These are phyloP conservation scores for Lithophane leautieri DNA, from an alignment of 2,888 invertebrate species.

Conservation along the genomic window DNA sequence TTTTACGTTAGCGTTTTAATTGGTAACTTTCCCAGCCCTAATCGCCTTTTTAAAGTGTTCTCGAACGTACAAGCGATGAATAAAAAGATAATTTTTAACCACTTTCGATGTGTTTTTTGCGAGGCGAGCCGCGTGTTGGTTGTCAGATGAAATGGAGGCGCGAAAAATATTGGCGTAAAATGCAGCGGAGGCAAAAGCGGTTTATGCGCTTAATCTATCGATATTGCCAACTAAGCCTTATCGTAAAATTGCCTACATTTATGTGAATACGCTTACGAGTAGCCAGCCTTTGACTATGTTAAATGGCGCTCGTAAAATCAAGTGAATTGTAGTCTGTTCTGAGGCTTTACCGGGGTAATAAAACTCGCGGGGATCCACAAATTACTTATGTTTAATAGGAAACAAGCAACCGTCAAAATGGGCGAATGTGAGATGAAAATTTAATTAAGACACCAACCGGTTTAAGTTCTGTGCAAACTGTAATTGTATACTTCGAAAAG, in stretches of 20 bases:
- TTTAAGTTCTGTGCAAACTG: slow-evolving; percentile 5
- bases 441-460: slow-evolving; percentile 1
- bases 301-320: slow-evolving; percentile 58
- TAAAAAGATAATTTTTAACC: slow-evolving; percentile 38
- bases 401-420: slow-evolving; percentile 20
- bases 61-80: slow-evolving; percentile 46
- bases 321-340: slow-evolving; percentile 52
- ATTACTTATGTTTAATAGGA: slow-evolving; percentile 53
- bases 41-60: slow-evolving; percentile 54
- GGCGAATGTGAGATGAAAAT: slow-evolving; percentile 18
- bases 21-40: slow-evolving; percentile 42
- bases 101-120: slow-evolving; percentile 25
- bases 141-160: slow-evolving; percentile 34
- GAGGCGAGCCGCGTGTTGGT: slow-evolving; percentile 25
- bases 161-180: slow-evolving; percentile 42
- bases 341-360: slow-evolving; percentile 33
- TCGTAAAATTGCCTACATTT: slow-evolving; percentile 51
- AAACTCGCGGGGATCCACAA: slow-evolving; percentile 47
- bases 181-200: slow-evolving; percentile 40
- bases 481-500: slow-evolving; percentile 10
- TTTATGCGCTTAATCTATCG: slow-evolving; percentile 25
- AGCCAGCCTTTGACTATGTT: slow-evolving; percentile 47
- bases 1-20: slow-evolving; percentile 54
- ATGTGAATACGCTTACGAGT: slow-evolving; percentile 41
- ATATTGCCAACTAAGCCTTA: slow-evolving; percentile 29